Conservation (phyloP, 2,797 vertebrate genomes). For the Orientallactaga sibirica region DNA sequence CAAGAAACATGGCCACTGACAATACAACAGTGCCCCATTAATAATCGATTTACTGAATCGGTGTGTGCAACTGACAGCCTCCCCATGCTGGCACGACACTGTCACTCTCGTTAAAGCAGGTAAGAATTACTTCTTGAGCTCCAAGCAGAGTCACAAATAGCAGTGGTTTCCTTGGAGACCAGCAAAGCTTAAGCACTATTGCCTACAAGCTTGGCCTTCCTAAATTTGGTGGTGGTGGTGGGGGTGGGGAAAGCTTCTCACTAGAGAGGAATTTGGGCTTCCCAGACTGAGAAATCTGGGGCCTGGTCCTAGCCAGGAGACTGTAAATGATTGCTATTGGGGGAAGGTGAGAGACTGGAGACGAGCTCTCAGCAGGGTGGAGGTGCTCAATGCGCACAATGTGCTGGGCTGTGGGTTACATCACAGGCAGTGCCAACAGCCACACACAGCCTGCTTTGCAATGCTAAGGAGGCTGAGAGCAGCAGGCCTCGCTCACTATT, state of each 20-base stretch:
- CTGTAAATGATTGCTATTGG: background rate
- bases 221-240: conserved; percentile 21
- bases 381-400: background rate
- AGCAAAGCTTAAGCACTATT: conserved; percentile 76
- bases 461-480: conserved; percentile 4
- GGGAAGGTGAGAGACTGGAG: too few species aligned
- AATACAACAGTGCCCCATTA: conserved; percentile 86
- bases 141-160: conserved; percentile 87
- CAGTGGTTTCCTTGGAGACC: conserved; percentile 88
- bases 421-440: background rate
- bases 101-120: conserved; percentile 90
- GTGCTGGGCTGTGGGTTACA: background rate
- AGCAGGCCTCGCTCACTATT: background rate
- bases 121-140: conserved; percentile 90
- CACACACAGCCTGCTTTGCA: background rate
- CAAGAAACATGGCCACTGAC: conserved; percentile 74
- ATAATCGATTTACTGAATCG: conserved; percentile 86
- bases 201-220: conserved; percentile 66
- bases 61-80: conserved; percentile 84
- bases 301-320: background rate
- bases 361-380: background rate
- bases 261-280: conserved; percentile 66
- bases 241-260: conserved; percentile 6
- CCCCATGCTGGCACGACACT: conserved; percentile 89
- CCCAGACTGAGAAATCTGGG: background rate